Evolutionary conservation across 2,113 vertebrate species (phyloP).

Genomic region (Chloebia gouldiae): DNA sequence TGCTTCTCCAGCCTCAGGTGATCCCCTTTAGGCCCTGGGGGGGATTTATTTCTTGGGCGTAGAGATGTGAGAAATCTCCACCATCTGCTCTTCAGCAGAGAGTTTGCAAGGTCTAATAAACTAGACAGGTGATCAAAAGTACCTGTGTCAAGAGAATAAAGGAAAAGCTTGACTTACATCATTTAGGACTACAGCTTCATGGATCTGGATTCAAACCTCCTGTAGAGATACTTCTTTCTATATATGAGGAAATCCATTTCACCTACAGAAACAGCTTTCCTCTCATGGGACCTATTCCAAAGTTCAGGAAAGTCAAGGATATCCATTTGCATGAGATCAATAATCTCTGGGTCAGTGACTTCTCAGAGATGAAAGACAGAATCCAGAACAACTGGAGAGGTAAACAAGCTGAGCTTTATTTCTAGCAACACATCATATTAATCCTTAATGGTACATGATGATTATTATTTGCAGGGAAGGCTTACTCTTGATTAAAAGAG

Average conservation of each 20-base stretch:
- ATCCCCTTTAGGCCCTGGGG: neutral
- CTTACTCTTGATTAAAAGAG: constrained; percentile 46
- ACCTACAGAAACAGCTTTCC: neutral
- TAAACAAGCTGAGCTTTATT: constrained; percentile 16
- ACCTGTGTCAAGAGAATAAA: neutral
- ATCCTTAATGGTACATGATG: constrained; percentile 46
- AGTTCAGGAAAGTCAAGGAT: neutral
- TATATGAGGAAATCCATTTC: neutral
- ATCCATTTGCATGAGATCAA: neutral
- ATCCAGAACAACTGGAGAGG: neutral
- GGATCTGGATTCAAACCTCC: neutral
- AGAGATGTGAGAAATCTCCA: neutral
- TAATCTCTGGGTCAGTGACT: neutral
- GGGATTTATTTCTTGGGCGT: neutral
- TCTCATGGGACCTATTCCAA: neutral
- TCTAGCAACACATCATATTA: neutral
- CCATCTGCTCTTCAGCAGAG: neutral
- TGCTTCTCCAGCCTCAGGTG: neutral
- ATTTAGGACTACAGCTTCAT: neutral
- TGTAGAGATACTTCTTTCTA: neutral
- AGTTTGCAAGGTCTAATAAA: neutral
- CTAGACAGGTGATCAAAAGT: neutral
- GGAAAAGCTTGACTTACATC: neutral
- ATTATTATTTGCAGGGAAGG: constrained; percentile 9
- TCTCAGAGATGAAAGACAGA: constrained; percentile 36